Conservation (phyloP, 2,888 invertebrate species). For the Melanargia galathea region DNA sequence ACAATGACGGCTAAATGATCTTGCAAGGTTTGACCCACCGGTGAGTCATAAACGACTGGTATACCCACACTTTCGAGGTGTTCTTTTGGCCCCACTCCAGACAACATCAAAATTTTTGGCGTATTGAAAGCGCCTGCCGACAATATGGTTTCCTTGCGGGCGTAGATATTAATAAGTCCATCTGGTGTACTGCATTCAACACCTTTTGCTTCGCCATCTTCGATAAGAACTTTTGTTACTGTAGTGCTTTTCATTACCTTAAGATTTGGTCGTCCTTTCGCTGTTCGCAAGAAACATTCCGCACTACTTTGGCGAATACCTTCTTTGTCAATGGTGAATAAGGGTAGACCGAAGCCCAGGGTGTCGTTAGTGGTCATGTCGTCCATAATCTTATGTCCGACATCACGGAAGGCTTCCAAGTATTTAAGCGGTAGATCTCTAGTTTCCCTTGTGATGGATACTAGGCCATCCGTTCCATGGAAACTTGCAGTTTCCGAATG, state of each 20-base stretch:
- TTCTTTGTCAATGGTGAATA: conserved; percentile 62
- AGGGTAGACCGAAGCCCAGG: conserved; percentile 69
- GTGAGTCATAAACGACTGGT: conserved; percentile 57
- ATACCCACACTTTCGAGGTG: conserved; percentile 59
- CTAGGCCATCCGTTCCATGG: conserved; percentile 63
- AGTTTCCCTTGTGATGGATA: conserved; percentile 57
- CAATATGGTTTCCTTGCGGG: conserved; percentile 70
- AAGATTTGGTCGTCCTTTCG: conserved; percentile 54
- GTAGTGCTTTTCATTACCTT: conserved; percentile 66
- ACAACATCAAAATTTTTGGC: conserved; percentile 72
- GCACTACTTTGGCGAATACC: conserved; percentile 74
- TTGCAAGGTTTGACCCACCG: conserved; percentile 70
- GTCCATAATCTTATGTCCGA: conserved; percentile 59
- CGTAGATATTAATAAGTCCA: conserved; percentile 48
- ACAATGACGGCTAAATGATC: conserved; percentile 64
- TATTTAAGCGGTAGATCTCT: conserved; percentile 44
- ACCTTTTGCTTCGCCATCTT: conserved; percentile 65
- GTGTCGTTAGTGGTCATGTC: conserved; percentile 60
- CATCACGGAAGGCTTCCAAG: conserved; percentile 61
- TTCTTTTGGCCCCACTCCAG: conserved; percentile 70
- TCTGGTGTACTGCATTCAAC: conserved; percentile 57
- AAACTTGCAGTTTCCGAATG: conserved; percentile 41
- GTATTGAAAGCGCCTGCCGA: conserved; percentile 72
- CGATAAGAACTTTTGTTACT: conserved; percentile 73
- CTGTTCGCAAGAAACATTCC: conserved; percentile 65